Conservation (phyloP, 2,888 invertebrate species). For the Boloria selene region DNA sequence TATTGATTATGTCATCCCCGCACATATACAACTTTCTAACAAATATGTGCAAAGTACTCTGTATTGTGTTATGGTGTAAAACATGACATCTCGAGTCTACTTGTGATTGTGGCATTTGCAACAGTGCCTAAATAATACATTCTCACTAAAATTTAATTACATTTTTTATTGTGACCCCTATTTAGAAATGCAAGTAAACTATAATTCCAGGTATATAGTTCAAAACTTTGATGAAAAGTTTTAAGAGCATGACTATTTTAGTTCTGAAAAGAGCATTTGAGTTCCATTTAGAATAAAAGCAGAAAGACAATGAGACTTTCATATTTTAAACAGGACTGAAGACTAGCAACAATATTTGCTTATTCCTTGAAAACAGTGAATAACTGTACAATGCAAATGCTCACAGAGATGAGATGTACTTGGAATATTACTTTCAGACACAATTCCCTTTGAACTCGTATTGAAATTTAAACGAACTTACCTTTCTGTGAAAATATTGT, state of each 20-base stretch:
- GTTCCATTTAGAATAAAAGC: slow-evolving; percentile 14
- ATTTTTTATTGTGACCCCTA: background rate
- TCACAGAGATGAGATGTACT: slow-evolving; percentile 7
- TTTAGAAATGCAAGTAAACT: background rate
- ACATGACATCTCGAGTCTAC: too few relatives aligned
- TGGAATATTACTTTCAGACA: slow-evolving; percentile 4
- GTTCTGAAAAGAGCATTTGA: slow-evolving; percentile 16
- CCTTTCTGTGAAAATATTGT: too few relatives aligned
- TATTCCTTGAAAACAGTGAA: background rate
- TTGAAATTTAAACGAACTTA: too few relatives aligned
- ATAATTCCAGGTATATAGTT: background rate
- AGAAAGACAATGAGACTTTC: slow-evolving; percentile 7
- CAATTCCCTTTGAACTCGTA: background rate
- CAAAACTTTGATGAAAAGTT: slow-evolving; percentile 5
- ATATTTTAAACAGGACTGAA: slow-evolving; percentile 9
- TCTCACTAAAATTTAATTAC: background rate
- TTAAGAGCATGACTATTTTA: background rate
- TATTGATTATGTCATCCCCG: too few relatives aligned
- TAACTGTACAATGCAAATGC: slow-evolving; percentile 12
- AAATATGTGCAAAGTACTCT: too few relatives aligned
- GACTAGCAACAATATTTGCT: slow-evolving; percentile 18
- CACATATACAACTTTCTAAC: too few relatives aligned
- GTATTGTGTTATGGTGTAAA: too few relatives aligned
- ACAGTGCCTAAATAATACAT: too few relatives aligned
- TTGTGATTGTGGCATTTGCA: too few relatives aligned